Evolutionary conservation across 2,888 invertebrate genomes (phyloP).

Genomic region (Nudaria mundana): DNA sequence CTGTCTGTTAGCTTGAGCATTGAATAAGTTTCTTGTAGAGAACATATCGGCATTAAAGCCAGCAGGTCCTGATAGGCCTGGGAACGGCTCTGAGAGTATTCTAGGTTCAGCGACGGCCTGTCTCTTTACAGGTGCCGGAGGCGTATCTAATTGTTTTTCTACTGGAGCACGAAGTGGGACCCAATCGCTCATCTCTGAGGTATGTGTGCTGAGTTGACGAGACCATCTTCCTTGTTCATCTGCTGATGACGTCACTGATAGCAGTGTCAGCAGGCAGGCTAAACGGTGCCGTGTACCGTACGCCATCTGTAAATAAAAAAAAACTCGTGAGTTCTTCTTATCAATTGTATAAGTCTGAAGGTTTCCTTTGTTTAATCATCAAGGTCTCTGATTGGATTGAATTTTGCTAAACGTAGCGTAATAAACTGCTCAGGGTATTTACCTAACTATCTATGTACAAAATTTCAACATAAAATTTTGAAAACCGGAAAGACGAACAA

Average conservation of each 20-base stretch:
- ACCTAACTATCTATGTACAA: too few relatives aligned
- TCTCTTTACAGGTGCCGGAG: conserved; percentile 54
- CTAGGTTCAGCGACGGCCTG: conserved; percentile 73
- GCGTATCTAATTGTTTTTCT: conserved; percentile 41
- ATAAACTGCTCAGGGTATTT: too few relatives aligned
- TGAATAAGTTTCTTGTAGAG: conserved; percentile 56
- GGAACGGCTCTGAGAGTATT: conserved; percentile 67
- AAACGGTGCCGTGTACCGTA: conserved; percentile 48
- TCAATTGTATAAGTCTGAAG: too few relatives aligned
- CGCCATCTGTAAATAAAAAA: conserved; percentile 61
- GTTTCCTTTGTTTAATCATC: too few relatives aligned
- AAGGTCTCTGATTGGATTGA: too few relatives aligned
- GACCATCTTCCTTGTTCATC: conserved; percentile 69
- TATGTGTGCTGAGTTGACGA: conserved; percentile 72
- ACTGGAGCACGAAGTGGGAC: conserved; percentile 62
- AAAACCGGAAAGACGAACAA: too few relatives aligned
- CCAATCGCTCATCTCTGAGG: conserved; percentile 72
- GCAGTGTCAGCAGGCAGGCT: conserved; percentile 48
- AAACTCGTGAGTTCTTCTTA: conserved; percentile 1
- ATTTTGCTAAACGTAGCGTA: too few relatives aligned
- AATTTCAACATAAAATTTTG: too few relatives aligned
- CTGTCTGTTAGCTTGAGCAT: conserved; percentile 57
- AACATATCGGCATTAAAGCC: conserved; percentile 58
- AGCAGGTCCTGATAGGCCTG: conserved; percentile 50
- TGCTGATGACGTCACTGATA: conserved; percentile 45